These are phyloP conservation scores for Todiramphus saurophagus DNA, from an alignment of 2,113 vertebrate genomes.

Conservation along the genomic window DNA sequence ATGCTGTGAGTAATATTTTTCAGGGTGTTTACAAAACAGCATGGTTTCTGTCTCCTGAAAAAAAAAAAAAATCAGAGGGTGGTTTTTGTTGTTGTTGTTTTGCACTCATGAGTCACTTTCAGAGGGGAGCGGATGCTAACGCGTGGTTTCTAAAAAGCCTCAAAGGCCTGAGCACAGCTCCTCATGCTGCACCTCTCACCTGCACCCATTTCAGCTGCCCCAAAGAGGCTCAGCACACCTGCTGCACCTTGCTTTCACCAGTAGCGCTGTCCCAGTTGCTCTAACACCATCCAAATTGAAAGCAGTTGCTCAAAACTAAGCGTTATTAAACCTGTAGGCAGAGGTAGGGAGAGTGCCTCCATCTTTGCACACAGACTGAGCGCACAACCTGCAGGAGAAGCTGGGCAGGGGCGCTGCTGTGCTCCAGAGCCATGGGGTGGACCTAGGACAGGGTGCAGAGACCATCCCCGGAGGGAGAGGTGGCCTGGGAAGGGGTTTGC, in stretches of 20 bases:
- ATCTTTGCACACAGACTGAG: fast-evolving
- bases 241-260: fast-evolving
- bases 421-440: fast-evolving
- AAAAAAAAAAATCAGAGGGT: neutral
- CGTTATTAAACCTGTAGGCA: neutral
- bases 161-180: neutral
- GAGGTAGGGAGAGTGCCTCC: neutral
- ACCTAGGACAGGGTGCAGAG: neutral
- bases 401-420: fast-evolving
- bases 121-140: slow-evolving; percentile 51
- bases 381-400: neutral
- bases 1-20: slow-evolving; percentile 48
- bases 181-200: neutral
- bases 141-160: slow-evolving; percentile 29
- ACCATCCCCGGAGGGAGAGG: fast-evolving
- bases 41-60: slow-evolving; percentile 24
- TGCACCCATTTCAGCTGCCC: neutral
- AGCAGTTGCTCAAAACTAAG: neutral
- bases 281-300: neutral
- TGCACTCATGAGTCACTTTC: slow-evolving; percentile 64
- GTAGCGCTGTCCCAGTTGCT: neutral
- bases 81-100: slow-evolving; percentile 62
- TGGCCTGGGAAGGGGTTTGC: neutral
- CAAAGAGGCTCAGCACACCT: neutral
- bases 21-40: slow-evolving; percentile 30